phyloP scores from a whole-genome alignment of 1,140 invertebrate genomes.

The Atopsyche davidsoni region DNA sequence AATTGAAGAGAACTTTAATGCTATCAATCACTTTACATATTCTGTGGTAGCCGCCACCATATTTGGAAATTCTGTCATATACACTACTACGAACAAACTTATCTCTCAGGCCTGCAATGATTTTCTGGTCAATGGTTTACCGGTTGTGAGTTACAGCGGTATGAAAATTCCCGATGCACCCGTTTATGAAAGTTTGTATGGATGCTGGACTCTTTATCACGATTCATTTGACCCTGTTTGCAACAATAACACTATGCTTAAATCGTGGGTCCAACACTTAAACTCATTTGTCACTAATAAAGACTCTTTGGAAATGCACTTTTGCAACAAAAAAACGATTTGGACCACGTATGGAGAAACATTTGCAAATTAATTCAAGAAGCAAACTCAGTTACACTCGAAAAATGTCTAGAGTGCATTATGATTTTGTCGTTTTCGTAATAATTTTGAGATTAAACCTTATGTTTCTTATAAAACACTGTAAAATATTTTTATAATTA shows the following conservation, averaged over 20 bases:
- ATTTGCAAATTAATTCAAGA: slow-evolving; percentile 23
- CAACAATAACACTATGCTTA: too few relatives aligned
- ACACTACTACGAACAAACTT: not conserved
- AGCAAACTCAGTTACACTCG: too few relatives aligned
- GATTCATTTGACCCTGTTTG: too few relatives aligned
- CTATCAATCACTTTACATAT: not conserved
- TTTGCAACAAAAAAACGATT: slow-evolving; percentile 18
- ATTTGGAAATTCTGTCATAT: slow-evolving; percentile 25
- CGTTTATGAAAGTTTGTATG: too few relatives aligned
- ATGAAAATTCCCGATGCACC: too few relatives aligned
- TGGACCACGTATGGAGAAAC: slow-evolving; percentile 26
- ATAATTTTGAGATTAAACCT: too few relatives aligned
- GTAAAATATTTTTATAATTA: not conserved
- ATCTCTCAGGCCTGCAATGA: slow-evolving; percentile 17
- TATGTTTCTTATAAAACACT: not conserved
- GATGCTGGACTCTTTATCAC: too few relatives aligned
- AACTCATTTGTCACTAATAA: too few relatives aligned
- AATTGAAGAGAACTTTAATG: not conserved
- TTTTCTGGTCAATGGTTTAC: slow-evolving; percentile 16
- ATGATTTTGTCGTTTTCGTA: too few relatives aligned
- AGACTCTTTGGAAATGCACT: slow-evolving; percentile 10
- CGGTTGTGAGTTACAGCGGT: slow-evolving; percentile 2
- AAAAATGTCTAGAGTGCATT: too few relatives aligned
- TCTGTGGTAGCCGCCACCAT: slow-evolving; percentile 4
- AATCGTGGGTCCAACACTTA: too few relatives aligned